Conservation (phyloP, 2,113 vertebrate species). For the Philantomba maxwellii region DNA sequence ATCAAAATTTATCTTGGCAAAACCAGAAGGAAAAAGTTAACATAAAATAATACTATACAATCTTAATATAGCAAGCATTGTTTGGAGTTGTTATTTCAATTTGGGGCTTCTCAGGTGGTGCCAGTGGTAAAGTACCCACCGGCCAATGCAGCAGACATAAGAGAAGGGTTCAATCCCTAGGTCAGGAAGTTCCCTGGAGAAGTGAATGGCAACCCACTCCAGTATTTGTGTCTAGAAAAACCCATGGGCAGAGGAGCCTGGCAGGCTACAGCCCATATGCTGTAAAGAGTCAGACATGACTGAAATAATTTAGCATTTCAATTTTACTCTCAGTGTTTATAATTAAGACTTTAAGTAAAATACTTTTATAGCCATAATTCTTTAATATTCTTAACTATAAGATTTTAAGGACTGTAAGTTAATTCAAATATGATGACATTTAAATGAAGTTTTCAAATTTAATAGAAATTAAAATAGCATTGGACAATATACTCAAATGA, state of each 20-base stretch:
- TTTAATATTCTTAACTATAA: neutral
- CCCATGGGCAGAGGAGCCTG: neutral
- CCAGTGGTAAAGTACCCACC: neutral
- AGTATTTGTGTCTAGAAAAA: neutral
- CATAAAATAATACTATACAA: neutral
- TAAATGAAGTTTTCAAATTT: neutral
- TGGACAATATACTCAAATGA: neutral
- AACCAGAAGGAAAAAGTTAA: neutral
- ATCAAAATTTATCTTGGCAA: neutral
- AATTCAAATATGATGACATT: neutral
- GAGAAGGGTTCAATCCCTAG: neutral
- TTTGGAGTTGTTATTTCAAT: neutral
- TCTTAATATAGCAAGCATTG: neutral
- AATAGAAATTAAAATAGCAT: constrained; percentile 7
- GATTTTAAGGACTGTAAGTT: neutral
- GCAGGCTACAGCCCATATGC: neutral
- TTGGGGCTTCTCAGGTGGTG: neutral
- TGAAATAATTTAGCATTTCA: neutral
- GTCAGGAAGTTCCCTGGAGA: neutral
- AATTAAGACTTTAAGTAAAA: neutral
- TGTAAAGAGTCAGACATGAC: neutral
- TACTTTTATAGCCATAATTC: neutral
- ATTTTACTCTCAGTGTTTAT: neutral
- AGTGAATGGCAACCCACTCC: neutral
- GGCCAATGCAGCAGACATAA: neutral